phyloP scores from a whole-genome alignment of 2,888 invertebrate species.

The Drosophila putrida region DNA sequence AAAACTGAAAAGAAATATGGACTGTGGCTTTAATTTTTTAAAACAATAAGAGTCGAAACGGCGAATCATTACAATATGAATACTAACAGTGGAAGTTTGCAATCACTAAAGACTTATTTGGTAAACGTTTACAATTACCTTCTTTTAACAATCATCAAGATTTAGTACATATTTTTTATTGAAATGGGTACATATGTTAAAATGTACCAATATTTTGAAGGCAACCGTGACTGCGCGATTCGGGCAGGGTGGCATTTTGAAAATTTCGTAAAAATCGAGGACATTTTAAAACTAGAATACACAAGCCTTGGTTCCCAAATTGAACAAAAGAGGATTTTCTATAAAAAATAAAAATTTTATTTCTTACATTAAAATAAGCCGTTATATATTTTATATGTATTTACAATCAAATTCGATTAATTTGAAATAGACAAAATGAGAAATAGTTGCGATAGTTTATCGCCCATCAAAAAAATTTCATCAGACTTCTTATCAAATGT shows the following conservation, averaged over 20 bases:
- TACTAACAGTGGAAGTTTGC: too few relatives aligned
- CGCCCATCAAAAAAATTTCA: background rate
- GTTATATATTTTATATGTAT: background rate
- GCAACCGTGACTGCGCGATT: too few relatives aligned
- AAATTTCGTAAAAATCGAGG: too few relatives aligned
- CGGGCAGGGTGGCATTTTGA: too few relatives aligned
- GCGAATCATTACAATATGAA: too few relatives aligned
- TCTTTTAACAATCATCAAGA: background rate
- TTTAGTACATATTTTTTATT: too few relatives aligned
- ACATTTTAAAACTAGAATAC: background rate
- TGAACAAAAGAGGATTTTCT: too few relatives aligned
- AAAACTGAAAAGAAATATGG: background rate
- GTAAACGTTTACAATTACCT: too few relatives aligned
- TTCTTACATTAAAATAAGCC: background rate
- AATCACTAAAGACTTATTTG: too few relatives aligned
- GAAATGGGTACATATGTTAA: too few relatives aligned
- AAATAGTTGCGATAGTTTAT: background rate
- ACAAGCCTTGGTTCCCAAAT: background rate
- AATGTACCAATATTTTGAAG: too few relatives aligned
- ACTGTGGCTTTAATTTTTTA: background rate
- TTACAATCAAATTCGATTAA: background rate
- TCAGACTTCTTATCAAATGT: slow-evolving; percentile 5
- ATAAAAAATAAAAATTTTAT: background rate
- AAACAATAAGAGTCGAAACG: too few relatives aligned
- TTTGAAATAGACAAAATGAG: background rate